These are phyloP conservation scores for Neotoxoptera formosana DNA, from an alignment of 1,140 invertebrate genomes.

Conservation along the genomic window DNA sequence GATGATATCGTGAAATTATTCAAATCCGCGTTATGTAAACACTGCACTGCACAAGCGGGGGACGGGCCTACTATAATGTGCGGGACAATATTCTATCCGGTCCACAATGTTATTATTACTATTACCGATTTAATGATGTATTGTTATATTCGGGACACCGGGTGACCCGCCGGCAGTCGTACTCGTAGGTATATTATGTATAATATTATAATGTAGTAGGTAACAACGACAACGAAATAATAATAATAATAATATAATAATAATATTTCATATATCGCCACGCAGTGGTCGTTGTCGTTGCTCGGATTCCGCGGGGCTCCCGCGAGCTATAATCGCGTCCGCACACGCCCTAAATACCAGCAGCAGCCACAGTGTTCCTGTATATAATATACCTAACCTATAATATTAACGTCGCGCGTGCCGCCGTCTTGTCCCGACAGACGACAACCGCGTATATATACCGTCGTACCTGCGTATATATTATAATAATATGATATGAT, in stretches of 20 bases:
- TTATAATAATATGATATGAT: not conserved
- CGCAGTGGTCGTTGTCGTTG: not conserved
- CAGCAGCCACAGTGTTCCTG: not conserved
- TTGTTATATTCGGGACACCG: slow-evolving; percentile 30
- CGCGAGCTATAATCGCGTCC: not conserved
- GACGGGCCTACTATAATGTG: slow-evolving; percentile 16
- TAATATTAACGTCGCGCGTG: slow-evolving; percentile 14
- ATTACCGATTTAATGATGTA: slow-evolving; percentile 43
- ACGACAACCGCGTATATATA: not conserved
- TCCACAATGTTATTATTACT: not conserved
- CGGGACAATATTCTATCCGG: not conserved
- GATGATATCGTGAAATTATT: slow-evolving; percentile 45
- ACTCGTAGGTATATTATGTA: not conserved
- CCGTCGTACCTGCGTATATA: not conserved
- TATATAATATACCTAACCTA: not conserved
- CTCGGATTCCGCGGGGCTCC: slow-evolving; percentile 23
- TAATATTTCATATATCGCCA: not conserved
- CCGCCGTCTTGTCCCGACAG: not conserved
- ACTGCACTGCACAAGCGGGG: not conserved
- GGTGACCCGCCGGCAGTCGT: slow-evolving; percentile 21
- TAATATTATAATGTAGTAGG: not conserved
- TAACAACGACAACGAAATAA: not conserved
- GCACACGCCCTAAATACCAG: slow-evolving; percentile 32
- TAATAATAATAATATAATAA: not conserved
- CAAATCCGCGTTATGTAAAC: slow-evolving; percentile 47